Evolutionary conservation across 2,113 vertebrate genomes (phyloP).

Genomic region (Hippopotamus amphibius): DNA sequence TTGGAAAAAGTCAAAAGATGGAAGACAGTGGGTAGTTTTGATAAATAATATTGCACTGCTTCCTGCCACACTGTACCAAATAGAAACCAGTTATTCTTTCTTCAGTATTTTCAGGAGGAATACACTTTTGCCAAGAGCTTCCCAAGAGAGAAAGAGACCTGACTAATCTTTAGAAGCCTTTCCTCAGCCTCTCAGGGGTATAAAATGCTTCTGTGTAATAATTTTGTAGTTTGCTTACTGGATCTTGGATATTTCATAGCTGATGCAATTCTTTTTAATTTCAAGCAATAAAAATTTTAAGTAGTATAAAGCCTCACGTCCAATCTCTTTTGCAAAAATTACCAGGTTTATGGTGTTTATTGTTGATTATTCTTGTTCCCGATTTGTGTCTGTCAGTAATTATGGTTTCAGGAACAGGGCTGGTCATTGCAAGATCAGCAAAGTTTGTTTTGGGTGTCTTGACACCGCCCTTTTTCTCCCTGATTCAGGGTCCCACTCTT

Average conservation of each 20-base stretch:
- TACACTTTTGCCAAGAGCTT: slow-evolving; percentile 19
- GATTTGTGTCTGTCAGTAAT: background rate
- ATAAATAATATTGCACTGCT: slow-evolving; percentile 35
- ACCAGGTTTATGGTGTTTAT: background rate
- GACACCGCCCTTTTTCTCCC: background rate
- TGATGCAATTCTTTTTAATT: slow-evolving; percentile 57
- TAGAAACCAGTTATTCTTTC: slow-evolving; percentile 24
- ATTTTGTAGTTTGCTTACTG: slow-evolving; percentile 25
- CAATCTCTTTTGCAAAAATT: slow-evolving; percentile 54
- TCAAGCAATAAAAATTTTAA: background rate
- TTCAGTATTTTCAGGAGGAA: slow-evolving; percentile 58
- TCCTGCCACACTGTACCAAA: slow-evolving; percentile 9
- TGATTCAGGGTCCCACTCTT: background rate
- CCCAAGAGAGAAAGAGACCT: slow-evolving; percentile 37
- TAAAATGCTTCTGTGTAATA: slow-evolving; percentile 28
- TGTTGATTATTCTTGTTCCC: slow-evolving; percentile 38
- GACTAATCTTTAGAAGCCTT: slow-evolving; percentile 21
- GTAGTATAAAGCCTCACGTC: slow-evolving; percentile 13
- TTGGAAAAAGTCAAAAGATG: background rate
- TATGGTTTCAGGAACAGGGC: background rate
- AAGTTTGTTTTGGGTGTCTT: background rate
- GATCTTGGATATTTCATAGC: slow-evolving; percentile 67
- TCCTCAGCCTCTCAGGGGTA: background rate
- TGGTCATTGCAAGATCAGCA: background rate
- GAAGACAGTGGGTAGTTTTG: slow-evolving; percentile 26